Conservation (phyloP, 1,140 invertebrate species). For the Aphaenogaster ashmeadi region DNA sequence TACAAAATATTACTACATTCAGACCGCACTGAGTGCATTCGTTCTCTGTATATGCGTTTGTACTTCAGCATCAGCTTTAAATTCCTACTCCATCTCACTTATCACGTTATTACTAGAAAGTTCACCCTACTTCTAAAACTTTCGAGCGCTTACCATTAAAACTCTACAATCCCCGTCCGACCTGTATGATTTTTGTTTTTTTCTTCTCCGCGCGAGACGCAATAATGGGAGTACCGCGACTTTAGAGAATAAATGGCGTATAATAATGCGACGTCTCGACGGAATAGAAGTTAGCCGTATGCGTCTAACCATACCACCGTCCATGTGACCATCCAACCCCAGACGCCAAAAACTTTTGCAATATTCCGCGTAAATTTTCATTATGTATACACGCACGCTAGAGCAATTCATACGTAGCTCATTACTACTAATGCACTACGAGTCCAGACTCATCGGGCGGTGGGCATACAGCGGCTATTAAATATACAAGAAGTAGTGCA, state of each 20-base stretch:
- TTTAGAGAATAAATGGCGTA: conserved; percentile 57
- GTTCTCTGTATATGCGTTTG: neutral
- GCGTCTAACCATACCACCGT: neutral
- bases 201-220: neutral
- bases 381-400: neutral
- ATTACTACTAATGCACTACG: conserved; percentile 34
- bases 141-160: conserved; percentile 43
- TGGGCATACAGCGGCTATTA: neutral
- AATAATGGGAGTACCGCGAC: conserved; percentile 26
- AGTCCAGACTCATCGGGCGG: neutral
- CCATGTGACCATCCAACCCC: conserved; percentile 16
- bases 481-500: neutral
- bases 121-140: conserved; percentile 33
- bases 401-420: conserved; percentile 7
- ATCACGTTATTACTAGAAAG: conserved; percentile 26
- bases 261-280: conserved; percentile 56
- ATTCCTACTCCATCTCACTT: conserved; percentile 21
- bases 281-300: conserved; percentile 40
- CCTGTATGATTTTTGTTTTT: neutral
- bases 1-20: neutral
- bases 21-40: neutral
- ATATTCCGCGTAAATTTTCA: conserved; percentile 57
- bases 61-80: conserved; percentile 2
- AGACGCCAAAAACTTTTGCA: conserved; percentile 50
- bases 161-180: conserved; percentile 21